phyloP scores from a whole-genome alignment of 2,888 invertebrate species.

The Melanchra persicariae region DNA sequence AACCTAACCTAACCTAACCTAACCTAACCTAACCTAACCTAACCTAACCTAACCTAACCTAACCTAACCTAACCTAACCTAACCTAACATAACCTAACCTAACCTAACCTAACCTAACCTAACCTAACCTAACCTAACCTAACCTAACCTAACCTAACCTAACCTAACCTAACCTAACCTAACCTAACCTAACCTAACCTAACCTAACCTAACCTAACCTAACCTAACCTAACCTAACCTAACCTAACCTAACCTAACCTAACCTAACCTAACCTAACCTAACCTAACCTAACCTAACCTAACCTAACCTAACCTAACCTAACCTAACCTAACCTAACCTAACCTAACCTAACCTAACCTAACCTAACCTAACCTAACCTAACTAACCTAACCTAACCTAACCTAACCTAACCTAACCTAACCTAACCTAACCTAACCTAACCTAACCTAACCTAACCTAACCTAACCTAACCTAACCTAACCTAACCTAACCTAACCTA shows the following conservation, averaged over 20 bases:
- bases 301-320: slow-evolving; percentile 1
- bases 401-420: too few relatives aligned
- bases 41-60: background rate
- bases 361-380: too few relatives aligned
- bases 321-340: too few relatives aligned
- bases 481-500: too few relatives aligned
- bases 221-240: slow-evolving; percentile 50
- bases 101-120: background rate
- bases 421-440: too few relatives aligned
- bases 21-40: background rate
- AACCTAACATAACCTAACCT: slow-evolving; percentile 7
- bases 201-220: slow-evolving; percentile 46
- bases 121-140: background rate
- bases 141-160: slow-evolving; percentile 18
- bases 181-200: slow-evolving; percentile 46
- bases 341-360: too few relatives aligned
- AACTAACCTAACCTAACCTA: too few relatives aligned
- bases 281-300: slow-evolving; percentile 51
- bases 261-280: slow-evolving; percentile 52
- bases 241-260: slow-evolving; percentile 51
- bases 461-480: too few relatives aligned
- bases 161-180: slow-evolving; percentile 42
- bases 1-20: slow-evolving; percentile 9
- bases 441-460: too few relatives aligned
- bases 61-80: too few relatives aligned